phyloP scores from a whole-genome alignment of 2,797 vertebrate species.

The Calcarius lapponicus region DNA sequence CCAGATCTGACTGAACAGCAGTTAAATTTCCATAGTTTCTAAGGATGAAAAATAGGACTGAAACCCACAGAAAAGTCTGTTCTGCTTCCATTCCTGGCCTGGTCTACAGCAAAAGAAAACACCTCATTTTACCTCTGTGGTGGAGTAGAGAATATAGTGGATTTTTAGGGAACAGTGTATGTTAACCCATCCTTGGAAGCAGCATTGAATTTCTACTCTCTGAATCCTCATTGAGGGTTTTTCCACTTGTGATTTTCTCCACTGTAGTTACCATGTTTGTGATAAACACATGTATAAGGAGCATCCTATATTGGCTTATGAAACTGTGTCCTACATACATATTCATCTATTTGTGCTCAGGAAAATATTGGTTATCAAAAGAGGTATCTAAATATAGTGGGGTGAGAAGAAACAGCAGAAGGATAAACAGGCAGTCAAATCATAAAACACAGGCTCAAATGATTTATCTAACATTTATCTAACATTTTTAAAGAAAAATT shows the following conservation, averaged over 20 bases:
- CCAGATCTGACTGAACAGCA: constrained; percentile 4
- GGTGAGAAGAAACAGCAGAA: neutral
- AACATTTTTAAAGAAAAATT: neutral
- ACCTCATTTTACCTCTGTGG: neutral
- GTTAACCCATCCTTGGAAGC: neutral
- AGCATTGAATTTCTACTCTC: neutral
- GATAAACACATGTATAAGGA: neutral
- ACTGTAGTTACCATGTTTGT: neutral
- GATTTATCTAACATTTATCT: neutral
- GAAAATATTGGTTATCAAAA: neutral
- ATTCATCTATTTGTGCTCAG: neutral
- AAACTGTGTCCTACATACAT: neutral
- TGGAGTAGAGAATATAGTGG: neutral
- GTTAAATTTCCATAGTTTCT: constrained; percentile 4
- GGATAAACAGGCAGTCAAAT: neutral
- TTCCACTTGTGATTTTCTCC: neutral
- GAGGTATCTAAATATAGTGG: neutral
- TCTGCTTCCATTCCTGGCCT: constrained; percentile 6
- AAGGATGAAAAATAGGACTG: neutral
- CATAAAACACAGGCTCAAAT: neutral
- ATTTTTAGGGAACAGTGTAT: neutral
- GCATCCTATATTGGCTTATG: neutral
- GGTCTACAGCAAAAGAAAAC: neutral
- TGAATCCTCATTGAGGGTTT: neutral
- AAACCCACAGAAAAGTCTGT: constrained; percentile 24